Evolutionary conservation across 2,888 invertebrate species (phyloP).

Genomic region (Philereme transversata): DNA sequence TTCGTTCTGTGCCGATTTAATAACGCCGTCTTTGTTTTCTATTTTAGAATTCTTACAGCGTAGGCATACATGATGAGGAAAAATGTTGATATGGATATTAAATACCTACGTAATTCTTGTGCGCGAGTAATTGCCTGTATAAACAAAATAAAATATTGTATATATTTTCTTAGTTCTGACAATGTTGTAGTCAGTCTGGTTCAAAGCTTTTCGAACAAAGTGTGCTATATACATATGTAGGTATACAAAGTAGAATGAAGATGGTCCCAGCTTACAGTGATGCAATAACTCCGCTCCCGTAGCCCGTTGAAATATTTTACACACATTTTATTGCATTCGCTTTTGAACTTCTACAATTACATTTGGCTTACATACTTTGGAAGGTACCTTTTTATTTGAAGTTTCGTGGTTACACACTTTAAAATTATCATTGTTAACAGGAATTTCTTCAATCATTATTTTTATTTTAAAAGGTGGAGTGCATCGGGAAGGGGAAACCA

Average conservation of each 20-base stretch:
- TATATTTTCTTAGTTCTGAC: conserved; percentile 1
- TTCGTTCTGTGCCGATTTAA: conserved; percentile 13
- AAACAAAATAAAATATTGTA: conserved; percentile 6
- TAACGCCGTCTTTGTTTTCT: conserved; percentile 16
- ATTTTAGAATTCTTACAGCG: conserved; percentile 24
- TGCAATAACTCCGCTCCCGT: conserved; percentile 35
- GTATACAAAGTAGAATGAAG: not conserved
- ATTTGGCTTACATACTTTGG: not conserved
- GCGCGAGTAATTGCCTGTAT: conserved; percentile 1
- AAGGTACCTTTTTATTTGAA: not conserved
- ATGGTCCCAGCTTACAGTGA: conserved; percentile 22
- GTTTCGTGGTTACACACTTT: not conserved
- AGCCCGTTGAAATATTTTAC: conserved; percentile 35
- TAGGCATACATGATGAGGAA: conserved; percentile 4
- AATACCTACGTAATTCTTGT: conserved; percentile 11
- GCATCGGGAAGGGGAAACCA: conserved; percentile 93
- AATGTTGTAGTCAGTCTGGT: conserved; percentile 1
- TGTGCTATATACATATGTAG: not conserved
- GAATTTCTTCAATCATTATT: not conserved
- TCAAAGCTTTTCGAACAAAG: conserved; percentile 1
- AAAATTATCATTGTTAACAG: too few relatives aligned
- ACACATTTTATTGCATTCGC: conserved; percentile 40
- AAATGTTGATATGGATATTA: conserved; percentile 6
- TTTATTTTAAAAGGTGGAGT: conserved; percentile 89
- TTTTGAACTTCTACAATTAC: conserved; percentile 9